Conservation (phyloP, 2,888 invertebrate genomes). For the Pardosa pseudoannulata region DNA sequence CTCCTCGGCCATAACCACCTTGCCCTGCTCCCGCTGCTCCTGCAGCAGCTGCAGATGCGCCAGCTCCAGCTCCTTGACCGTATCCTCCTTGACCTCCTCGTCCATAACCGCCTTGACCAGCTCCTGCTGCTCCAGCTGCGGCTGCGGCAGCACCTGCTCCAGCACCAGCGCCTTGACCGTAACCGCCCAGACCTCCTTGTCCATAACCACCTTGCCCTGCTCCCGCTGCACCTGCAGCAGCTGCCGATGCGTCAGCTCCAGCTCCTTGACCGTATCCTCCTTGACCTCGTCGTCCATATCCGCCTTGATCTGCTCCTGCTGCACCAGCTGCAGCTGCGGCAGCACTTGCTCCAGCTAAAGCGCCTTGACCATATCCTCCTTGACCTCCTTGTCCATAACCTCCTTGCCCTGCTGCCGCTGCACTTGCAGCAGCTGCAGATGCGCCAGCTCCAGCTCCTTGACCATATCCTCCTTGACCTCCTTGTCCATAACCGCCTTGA, state of each 20-base stretch:
- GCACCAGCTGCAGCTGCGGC: not conserved
- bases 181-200: too few species aligned
- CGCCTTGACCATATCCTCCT: not conserved
- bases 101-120: not conserved
- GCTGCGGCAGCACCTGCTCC: too few species aligned
- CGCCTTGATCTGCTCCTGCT: too few species aligned
- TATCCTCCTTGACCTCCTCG: too few species aligned
- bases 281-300: conserved; percentile 1
- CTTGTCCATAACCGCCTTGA: not conserved
- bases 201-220: too few species aligned
- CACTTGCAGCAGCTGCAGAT: not conserved
- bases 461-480: not conserved
- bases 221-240: too few species aligned
- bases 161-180: too few species aligned
- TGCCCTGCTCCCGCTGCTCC: conserved; percentile 15
- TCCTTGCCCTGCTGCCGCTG: not conserved
- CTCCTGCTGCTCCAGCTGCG: not conserved
- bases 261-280: not conserved
- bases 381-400: not conserved
- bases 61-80: too few species aligned
- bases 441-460: conserved; percentile 11
- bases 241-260: not conserved
- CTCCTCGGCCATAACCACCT: too few species aligned
- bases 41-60: too few species aligned
- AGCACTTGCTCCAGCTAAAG: not conserved